phyloP scores from a whole-genome alignment of 2,113 vertebrate species.

The Passer domesticus region DNA sequence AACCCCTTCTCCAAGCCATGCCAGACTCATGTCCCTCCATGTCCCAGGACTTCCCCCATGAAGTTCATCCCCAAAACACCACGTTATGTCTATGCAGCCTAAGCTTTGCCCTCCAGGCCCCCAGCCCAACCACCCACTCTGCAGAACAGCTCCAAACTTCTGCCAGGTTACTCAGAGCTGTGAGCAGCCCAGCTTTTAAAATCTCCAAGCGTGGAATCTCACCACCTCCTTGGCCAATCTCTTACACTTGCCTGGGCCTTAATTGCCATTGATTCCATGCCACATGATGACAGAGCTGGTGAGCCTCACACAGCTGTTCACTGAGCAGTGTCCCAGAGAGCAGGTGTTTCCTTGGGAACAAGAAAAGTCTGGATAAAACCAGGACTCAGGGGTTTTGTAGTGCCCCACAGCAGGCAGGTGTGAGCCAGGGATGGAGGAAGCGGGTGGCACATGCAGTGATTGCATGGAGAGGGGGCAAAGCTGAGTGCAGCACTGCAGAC shows the following conservation, averaged over 20 bases:
- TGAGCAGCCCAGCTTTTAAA: not conserved
- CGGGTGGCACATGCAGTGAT: not conserved
- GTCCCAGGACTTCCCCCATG: not conserved
- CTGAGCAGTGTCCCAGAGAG: not conserved
- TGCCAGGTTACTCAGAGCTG: not conserved
- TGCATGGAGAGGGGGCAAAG: not conserved
- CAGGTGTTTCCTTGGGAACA: not conserved
- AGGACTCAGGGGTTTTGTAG: not conserved
- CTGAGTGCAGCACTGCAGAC: not conserved
- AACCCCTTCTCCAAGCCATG: not conserved
- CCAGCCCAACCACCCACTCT: not conserved
- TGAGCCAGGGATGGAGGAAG: not conserved
- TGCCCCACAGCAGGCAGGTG: not conserved
- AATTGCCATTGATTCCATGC: not conserved
- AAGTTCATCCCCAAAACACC: not conserved
- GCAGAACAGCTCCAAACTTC: not conserved
- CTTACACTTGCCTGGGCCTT: not conserved
- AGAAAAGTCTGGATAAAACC: not conserved
- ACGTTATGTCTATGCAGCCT: not conserved
- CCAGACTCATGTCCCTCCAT: fast-evolving
- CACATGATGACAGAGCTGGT: not conserved
- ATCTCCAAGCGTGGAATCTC: not conserved
- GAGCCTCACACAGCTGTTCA: not conserved
- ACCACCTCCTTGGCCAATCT: not conserved
- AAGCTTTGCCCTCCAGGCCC: not conserved